Conservation (phyloP, 2,797 vertebrate genomes). For the Zalophus californianus region DNA sequence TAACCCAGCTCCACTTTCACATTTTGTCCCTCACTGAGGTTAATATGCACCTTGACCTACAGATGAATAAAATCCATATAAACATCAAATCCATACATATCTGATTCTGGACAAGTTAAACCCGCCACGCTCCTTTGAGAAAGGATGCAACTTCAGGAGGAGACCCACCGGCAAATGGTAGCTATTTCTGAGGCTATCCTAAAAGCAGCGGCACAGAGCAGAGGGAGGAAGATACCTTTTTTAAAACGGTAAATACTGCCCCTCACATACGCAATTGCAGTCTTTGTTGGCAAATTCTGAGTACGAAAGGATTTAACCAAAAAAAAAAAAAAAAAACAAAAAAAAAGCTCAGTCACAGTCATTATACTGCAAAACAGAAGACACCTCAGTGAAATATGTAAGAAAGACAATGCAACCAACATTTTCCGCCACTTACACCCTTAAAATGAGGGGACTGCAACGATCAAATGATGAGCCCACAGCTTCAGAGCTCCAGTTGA, state of each 20-base stretch:
- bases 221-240: slow-evolving; percentile 15
- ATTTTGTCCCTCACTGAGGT: background rate
- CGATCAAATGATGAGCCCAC: background rate
- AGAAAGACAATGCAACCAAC: slow-evolving; percentile 19
- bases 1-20: background rate
- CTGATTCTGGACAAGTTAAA: slow-evolving; percentile 40
- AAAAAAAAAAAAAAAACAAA: background rate
- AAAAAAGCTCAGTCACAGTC: slow-evolving; percentile 54
- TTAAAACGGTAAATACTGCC: slow-evolving; percentile 65
- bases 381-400: background rate
- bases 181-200: slow-evolving; percentile 45
- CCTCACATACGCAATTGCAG: slow-evolving; percentile 39
- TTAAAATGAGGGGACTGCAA: slow-evolving; percentile 22
- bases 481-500: background rate
- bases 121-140: background rate
- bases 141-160: slow-evolving; percentile 69
- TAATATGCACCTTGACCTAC: slow-evolving; percentile 4
- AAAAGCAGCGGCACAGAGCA: background rate
- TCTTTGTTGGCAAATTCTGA: slow-evolving; percentile 69
- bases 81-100: slow-evolving; percentile 8
- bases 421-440: slow-evolving; percentile 29
- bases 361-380: slow-evolving; percentile 26
- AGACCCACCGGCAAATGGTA: slow-evolving; percentile 44
- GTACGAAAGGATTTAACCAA: slow-evolving; percentile 54
- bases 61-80: slow-evolving; percentile 37